These are phyloP conservation scores for Campoletis raptor DNA, from an alignment of 2,888 invertebrate species.

Conservation along the genomic window DNA sequence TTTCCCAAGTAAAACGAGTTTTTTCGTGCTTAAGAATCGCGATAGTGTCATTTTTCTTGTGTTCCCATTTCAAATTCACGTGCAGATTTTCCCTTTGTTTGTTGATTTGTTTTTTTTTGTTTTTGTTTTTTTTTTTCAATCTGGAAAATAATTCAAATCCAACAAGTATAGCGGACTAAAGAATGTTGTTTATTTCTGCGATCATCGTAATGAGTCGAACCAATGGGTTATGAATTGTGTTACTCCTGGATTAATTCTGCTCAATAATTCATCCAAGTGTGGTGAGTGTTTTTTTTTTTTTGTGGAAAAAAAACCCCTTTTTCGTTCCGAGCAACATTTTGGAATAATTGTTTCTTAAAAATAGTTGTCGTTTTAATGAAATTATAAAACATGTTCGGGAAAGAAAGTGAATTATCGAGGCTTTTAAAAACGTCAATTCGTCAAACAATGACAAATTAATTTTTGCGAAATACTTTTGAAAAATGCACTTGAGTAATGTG, in stretches of 20 bases:
- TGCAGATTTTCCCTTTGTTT: background rate
- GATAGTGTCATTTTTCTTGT: constrained; percentile 48
- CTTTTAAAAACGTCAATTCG: background rate
- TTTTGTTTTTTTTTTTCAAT: background rate
- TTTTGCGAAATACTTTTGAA: background rate
- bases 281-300: constrained; percentile 53
- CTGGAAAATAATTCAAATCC: background rate
- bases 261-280: constrained; percentile 52
- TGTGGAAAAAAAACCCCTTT: no score
- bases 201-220: constrained; percentile 31
- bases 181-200: constrained; percentile 6
- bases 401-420: background rate
- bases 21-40: constrained; percentile 40
- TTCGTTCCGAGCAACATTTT: background rate
- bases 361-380: background rate
- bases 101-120: background rate
- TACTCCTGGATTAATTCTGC: constrained; percentile 61
- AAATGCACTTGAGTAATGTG: background rate
- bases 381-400: background rate
- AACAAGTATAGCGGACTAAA: background rate
- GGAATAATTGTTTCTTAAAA: background rate
- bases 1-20: constrained; percentile 38
- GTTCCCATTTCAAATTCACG: constrained; percentile 3
- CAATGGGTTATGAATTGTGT: constrained; percentile 66
- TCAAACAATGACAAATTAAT: background rate